A percentile compares a stretch with the other conserved stretches of the same genome.
These are phyloP conservation scores for Drosophila aldrichi DNA, from an alignment of 2,888 invertebrate species.

Conservation along the genomic window DNA sequence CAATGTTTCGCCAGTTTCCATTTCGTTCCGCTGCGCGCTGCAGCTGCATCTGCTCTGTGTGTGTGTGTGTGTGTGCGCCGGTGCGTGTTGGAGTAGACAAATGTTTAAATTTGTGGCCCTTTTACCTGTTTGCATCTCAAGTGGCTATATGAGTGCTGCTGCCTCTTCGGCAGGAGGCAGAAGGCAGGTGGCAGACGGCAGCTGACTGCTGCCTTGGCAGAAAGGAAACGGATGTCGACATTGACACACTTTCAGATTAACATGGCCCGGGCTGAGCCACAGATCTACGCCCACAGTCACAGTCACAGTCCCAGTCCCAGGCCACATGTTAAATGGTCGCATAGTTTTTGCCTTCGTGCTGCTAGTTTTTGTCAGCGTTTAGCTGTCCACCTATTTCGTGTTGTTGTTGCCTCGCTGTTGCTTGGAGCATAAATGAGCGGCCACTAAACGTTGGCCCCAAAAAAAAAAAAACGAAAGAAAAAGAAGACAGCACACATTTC, in stretches of 20 bases:
- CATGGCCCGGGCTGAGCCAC: constrained; percentile 34
- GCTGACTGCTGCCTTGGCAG: constrained; percentile 41
- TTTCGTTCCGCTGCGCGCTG: constrained; percentile 20
- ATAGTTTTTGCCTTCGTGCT: constrained; percentile 31
- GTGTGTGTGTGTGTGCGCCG: constrained; percentile 50
- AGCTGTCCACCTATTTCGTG: constrained; percentile 75
- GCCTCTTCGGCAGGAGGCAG: constrained; percentile 8
- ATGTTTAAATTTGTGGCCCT: constrained; percentile 79
- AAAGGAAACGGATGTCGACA: constrained; percentile 79
- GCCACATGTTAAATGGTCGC: constrained; percentile 50
- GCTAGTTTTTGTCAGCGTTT: constrained; percentile 51
- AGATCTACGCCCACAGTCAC: neutral
- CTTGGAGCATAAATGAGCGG: constrained; percentile 61
- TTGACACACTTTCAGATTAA: constrained; percentile 81
- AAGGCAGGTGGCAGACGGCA: neutral
- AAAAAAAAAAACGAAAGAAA: constrained; percentile 25
- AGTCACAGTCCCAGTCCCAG: constrained; percentile 22
- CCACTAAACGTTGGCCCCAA: constrained; percentile 67
- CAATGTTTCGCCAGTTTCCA: constrained; percentile 78
- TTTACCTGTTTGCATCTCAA: constrained; percentile 81
- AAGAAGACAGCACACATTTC: constrained; percentile 32
- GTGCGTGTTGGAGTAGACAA: constrained; percentile 80
- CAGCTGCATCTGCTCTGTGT: constrained; percentile 12
- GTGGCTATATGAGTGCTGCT: constrained; percentile 63
- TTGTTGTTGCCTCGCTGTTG: constrained; percentile 51